Evolutionary conservation across 2,888 invertebrate genomes (phyloP).

Genomic region (Kryphioiulus occultus): DNA sequence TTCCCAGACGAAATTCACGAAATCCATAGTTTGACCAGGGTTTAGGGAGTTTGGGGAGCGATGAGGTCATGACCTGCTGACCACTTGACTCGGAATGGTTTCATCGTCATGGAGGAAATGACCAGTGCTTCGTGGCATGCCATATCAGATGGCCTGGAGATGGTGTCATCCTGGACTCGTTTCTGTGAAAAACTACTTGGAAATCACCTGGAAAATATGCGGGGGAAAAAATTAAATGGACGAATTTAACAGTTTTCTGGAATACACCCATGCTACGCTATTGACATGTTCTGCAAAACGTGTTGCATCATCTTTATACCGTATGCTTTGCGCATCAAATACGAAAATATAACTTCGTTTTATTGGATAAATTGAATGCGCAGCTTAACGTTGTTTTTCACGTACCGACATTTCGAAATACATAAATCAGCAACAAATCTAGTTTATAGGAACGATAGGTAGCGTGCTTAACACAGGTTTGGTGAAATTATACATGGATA

Average conservation of each 20-base stretch:
- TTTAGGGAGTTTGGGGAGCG: neutral
- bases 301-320: too few relatives aligned
- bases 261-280: too few relatives aligned
- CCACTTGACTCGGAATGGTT: neutral
- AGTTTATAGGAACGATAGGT: neutral
- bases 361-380: too few relatives aligned
- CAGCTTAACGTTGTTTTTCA: neutral
- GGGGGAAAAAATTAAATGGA: neutral
- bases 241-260: too few relatives aligned
- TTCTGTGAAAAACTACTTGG: neutral
- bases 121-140: slow-evolving; percentile 6
- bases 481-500: neutral
- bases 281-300: too few relatives aligned
- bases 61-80: neutral
- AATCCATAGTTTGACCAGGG: neutral
- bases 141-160: neutral
- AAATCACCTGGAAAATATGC: neutral
- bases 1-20: neutral
- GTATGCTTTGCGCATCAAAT: too few relatives aligned
- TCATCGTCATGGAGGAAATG: slow-evolving; percentile 19
- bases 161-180: neutral
- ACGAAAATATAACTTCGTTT: too few relatives aligned
- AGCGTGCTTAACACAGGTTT: neutral
- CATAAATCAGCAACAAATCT: neutral
- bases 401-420: neutral